A percentile compares a stretch with the other conserved stretches of the same genome.
phyloP scores from a whole-genome alignment of 2,888 invertebrate species.

The Dasypogon diadema region DNA sequence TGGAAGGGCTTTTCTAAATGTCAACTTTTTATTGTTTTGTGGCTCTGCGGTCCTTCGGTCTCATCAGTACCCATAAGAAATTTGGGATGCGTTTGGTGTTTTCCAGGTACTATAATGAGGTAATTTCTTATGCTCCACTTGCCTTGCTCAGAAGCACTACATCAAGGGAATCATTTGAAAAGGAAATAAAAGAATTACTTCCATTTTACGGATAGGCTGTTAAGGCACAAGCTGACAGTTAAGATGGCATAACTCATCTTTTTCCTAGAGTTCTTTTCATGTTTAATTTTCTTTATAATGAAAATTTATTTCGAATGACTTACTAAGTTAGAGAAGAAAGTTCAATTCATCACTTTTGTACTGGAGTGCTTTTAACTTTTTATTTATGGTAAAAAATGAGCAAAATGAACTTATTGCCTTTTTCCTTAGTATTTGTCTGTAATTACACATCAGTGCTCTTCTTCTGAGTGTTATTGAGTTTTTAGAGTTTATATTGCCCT shows the following conservation, averaged over 20 bases:
- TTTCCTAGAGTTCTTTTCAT: slow-evolving; percentile 5
- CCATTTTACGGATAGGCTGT: neutral
- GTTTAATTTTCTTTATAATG: slow-evolving; percentile 20
- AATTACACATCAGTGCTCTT: no score
- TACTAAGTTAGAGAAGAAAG: slow-evolving; percentile 23
- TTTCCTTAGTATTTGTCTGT: no score
- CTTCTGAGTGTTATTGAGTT: no score
- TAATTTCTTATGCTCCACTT: slow-evolving; percentile 5
- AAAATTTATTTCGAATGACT: slow-evolving; percentile 30
- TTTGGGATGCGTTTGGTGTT: neutral
- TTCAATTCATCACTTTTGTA: slow-evolving; percentile 29
- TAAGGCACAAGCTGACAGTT: slow-evolving; percentile 9
- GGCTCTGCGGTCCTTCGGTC: no score
- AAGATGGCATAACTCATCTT: neutral
- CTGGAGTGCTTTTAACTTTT: slow-evolving; percentile 10
- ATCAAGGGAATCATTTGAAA: neutral
- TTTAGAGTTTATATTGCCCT: no score
- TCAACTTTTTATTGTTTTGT: neutral
- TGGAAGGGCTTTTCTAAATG: neutral
- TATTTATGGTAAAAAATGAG: slow-evolving; percentile 29
- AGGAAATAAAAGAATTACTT: slow-evolving; percentile 7
- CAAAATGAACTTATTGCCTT: no score
- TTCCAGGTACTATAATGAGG: neutral
- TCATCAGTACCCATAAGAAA: no score
- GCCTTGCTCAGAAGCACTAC: neutral